A percentile compares a stretch with the other conserved stretches of the same genome.
These are phyloP conservation scores for Nanorana parkeri DNA, from an alignment of 2,113 vertebrate genomes.

Conservation along the genomic window DNA sequence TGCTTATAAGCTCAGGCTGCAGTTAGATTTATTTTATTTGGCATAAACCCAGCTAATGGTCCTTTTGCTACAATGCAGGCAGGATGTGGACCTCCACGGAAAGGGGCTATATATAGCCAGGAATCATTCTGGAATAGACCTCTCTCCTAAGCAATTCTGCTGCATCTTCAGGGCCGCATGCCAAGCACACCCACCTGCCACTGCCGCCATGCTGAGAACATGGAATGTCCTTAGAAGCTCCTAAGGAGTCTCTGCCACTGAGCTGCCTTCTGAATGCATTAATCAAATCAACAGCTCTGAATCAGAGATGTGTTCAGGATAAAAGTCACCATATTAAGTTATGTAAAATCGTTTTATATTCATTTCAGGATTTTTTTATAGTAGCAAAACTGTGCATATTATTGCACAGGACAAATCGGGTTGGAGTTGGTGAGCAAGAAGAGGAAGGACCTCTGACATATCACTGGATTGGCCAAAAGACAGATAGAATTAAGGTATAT, in stretches of 20 bases:
- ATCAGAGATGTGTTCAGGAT: neutral
- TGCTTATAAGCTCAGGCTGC: neutral
- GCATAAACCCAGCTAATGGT: constrained; percentile 7
- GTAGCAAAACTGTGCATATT: no score
- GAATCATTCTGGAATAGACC: constrained; percentile 42
- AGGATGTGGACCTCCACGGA: constrained; percentile 12
- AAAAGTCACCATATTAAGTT: no score
- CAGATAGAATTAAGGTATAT: no score
- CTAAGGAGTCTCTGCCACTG: constrained; percentile 6
- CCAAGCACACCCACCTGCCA: constrained; percentile 33
- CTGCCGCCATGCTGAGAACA: neutral
- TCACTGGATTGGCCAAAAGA: no score
- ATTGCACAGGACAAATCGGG: no score
- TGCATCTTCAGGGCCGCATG: constrained; percentile 1
- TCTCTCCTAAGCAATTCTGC: neutral
- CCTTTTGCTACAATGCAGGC: constrained; percentile 6
- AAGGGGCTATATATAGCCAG: constrained; percentile 37
- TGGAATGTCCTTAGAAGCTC: constrained; percentile 36
- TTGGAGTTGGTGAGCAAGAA: no score
- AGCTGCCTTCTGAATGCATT: neutral
- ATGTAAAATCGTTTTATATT: no score
- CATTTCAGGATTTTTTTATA: no score
- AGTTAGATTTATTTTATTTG: neutral
- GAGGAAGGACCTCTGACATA: no score
- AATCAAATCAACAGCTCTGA: neutral